phyloP scores from a whole-genome alignment of 64 coral and sea anemone species.

The Platygyra sinensis region DNA sequence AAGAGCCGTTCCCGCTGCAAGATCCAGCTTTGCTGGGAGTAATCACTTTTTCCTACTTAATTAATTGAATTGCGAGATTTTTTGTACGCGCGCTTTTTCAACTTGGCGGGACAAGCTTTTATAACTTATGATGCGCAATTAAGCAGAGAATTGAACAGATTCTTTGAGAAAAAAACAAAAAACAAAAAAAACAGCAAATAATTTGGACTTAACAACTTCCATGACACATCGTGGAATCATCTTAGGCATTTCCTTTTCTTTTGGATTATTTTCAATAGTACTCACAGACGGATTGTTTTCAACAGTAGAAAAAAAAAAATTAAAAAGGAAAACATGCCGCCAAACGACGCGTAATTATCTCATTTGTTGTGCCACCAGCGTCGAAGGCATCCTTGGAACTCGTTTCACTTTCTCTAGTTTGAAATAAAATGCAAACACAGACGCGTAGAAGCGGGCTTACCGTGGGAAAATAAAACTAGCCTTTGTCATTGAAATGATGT shows the following conservation, averaged over 20 bases:
- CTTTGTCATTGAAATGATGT: conserved; percentile 27
- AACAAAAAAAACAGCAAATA: neutral
- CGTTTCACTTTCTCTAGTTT: neutral
- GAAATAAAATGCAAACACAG: neutral
- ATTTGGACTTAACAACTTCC: neutral
- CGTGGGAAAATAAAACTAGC: conserved; percentile 38
- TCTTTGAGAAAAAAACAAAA: too few species aligned
- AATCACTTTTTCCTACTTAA: too few species aligned
- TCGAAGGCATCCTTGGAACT: conserved; percentile 3
- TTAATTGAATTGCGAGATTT: too few species aligned
- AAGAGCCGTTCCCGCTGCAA: too few species aligned
- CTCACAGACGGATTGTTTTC: neutral
- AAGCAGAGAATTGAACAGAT: too few species aligned
- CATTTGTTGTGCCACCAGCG: neutral
- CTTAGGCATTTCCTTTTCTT: conserved; percentile 15
- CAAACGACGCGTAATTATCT: neutral
- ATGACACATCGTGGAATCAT: neutral
- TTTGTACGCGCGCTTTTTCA: too few species aligned
- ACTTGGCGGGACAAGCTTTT: too few species aligned
- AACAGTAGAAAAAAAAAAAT: neutral
- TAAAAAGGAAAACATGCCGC: neutral
- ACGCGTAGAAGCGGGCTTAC: conserved; percentile 4
- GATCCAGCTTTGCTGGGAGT: too few species aligned
- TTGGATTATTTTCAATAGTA: neutral
- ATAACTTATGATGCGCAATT: too few species aligned